Conservation (phyloP, 1,140 invertebrate species). For the Tetramorium alpestre region DNA sequence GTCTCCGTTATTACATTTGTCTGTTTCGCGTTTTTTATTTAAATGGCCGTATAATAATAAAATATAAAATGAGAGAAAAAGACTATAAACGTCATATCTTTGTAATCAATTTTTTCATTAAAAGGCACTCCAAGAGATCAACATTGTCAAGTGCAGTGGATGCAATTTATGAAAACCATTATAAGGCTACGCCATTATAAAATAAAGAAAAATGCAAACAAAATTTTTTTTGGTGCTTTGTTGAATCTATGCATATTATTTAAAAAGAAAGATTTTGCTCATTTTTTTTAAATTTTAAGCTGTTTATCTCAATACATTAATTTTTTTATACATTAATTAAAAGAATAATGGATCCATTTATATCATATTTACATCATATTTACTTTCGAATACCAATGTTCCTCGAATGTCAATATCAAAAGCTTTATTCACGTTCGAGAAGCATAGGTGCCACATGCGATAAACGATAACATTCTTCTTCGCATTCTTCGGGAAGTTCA, state of each 20-base stretch:
- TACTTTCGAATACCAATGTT: neutral
- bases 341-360: neutral
- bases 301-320: neutral
- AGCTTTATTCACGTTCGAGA: slow-evolving; percentile 27
- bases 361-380: neutral
- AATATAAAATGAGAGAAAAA: neutral
- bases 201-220: neutral
- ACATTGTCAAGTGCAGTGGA: neutral
- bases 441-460: neutral
- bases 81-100: neutral
- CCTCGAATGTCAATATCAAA: neutral
- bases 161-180: neutral
- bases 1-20: neutral
- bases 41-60: neutral
- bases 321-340: neutral
- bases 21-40: neutral
- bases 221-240: neutral
- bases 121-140: neutral
- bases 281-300: neutral
- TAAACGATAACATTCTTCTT: slow-evolving; percentile 47
- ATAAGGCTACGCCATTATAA: neutral
- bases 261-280: neutral
- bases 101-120: neutral
- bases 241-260: neutral
- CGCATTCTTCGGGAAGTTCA: slow-evolving; percentile 27